phyloP scores from a whole-genome alignment of 2,797 vertebrate species.

The Centropyge bicolor region DNA sequence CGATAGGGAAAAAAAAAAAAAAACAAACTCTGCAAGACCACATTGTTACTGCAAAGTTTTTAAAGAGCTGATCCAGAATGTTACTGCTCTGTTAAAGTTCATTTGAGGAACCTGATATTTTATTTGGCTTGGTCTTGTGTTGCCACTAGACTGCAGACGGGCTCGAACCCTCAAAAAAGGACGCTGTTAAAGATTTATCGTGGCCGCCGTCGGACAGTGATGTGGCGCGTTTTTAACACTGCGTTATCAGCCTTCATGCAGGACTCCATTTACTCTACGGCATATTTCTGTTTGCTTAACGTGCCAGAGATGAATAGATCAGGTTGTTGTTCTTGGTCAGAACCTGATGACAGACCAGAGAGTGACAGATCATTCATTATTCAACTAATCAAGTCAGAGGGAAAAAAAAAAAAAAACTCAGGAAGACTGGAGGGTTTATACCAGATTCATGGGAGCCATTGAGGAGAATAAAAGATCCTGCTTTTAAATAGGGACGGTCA shows the following conservation, averaged over 20 bases:
- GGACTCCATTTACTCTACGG: slow-evolving; percentile 23
- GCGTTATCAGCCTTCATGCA: slow-evolving; percentile 54
- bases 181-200: slow-evolving; percentile 70
- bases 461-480: slow-evolving; percentile 71
- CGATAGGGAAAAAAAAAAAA: slow-evolving; percentile 54
- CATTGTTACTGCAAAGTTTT: slow-evolving; percentile 71
- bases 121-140: slow-evolving; percentile 71
- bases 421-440: slow-evolving; percentile 50
- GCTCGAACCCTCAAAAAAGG: slow-evolving; percentile 65
- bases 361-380: slow-evolving; percentile 48
- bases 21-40: slow-evolving; percentile 64
- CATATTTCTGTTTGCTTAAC: slow-evolving; percentile 20
- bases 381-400: slow-evolving; percentile 37
- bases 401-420: slow-evolving; percentile 18
- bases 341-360: slow-evolving; percentile 24
- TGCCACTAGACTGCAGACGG: slow-evolving; percentile 71
- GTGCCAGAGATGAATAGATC: slow-evolving; percentile 8
- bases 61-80: slow-evolving; percentile 77
- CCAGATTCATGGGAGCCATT: slow-evolving; percentile 70
- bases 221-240: slow-evolving; percentile 50
- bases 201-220: slow-evolving; percentile 52
- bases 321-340: slow-evolving; percentile 10
- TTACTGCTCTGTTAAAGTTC: slow-evolving; percentile 81
- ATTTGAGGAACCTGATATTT: slow-evolving; percentile 83
- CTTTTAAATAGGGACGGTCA: slow-evolving; percentile 72